These are phyloP conservation scores for Alosa sapidissima DNA, from an alignment of 2,797 vertebrate genomes.

Conservation along the genomic window DNA sequence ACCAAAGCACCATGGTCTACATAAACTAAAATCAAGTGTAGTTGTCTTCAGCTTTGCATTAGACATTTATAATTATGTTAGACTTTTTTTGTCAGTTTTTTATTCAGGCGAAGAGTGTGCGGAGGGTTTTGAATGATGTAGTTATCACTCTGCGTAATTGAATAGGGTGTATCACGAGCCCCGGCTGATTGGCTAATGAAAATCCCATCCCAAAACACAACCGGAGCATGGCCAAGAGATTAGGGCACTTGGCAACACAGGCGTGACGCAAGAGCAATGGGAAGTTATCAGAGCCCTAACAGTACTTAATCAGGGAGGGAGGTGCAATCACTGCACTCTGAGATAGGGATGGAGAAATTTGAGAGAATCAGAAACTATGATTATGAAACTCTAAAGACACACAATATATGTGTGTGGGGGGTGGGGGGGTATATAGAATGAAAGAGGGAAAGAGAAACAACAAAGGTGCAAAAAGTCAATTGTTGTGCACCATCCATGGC, in stretches of 20 bases:
- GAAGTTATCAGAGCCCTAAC: background rate
- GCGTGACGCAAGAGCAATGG: background rate
- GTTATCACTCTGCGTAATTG: conserved; percentile 38
- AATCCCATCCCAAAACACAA: conserved; percentile 23
- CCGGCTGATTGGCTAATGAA: conserved; percentile 47
- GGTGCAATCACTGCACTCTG: background rate
- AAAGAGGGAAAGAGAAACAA: background rate
- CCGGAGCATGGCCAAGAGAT: conserved; percentile 35
- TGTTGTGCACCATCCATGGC: background rate
- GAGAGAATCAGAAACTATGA: background rate
- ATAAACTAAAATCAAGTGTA: background rate
- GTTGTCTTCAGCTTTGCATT: background rate
- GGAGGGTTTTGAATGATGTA: background rate
- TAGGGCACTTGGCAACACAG: conserved; percentile 30
- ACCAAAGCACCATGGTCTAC: background rate
- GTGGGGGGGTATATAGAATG: background rate
- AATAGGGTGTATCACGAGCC: conserved; percentile 43
- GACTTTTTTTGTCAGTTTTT: too few relatives aligned
- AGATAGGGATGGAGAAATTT: background rate
- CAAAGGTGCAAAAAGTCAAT: background rate
- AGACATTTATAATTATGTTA: background rate
- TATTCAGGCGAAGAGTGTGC: background rate
- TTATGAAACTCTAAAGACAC: background rate
- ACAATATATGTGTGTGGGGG: background rate
- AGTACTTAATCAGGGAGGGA: background rate